These are phyloP conservation scores for Diceros bicornis DNA, from an alignment of 2,797 vertebrate genomes.

Conservation along the genomic window DNA sequence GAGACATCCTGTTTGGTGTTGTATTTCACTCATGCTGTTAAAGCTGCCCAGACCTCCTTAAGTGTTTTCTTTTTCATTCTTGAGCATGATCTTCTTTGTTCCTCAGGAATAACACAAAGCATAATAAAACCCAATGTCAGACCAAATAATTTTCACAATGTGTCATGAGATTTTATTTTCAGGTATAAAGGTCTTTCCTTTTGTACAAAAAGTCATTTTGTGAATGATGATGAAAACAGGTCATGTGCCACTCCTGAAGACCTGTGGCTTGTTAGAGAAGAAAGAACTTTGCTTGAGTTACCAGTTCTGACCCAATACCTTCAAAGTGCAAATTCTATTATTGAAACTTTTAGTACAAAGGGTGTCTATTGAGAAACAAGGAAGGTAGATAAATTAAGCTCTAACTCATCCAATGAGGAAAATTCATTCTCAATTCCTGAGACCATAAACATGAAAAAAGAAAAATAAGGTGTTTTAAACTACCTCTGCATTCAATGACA, in stretches of 20 bases:
- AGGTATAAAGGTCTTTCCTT: constrained; percentile 49
- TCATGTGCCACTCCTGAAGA: neutral
- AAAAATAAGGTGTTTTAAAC: constrained; percentile 2
- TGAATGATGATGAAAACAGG: neutral
- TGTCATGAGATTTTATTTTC: constrained; percentile 72
- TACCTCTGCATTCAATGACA: neutral
- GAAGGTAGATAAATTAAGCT: neutral
- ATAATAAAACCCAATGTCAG: constrained; percentile 71
- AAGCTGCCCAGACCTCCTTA: constrained; percentile 86
- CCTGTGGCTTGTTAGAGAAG: neutral
- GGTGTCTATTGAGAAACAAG: neutral
- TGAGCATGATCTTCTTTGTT: constrained; percentile 79
- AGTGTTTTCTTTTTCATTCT: constrained; percentile 81
- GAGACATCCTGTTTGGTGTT: constrained; percentile 92
- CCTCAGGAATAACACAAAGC: constrained; percentile 70
- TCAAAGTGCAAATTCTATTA: neutral
- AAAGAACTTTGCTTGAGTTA: neutral
- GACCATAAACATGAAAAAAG: neutral
- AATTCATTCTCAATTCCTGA: constrained; percentile 28
- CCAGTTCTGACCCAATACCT: neutral
- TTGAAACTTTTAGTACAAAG: neutral
- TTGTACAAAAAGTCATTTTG: neutral
- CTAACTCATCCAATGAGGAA: neutral
- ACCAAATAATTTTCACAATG: constrained; percentile 75
- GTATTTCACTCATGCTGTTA: constrained; percentile 92